Evolutionary conservation across 1,140 invertebrate genomes (phyloP).

Genomic region (Grapholita molesta): DNA sequence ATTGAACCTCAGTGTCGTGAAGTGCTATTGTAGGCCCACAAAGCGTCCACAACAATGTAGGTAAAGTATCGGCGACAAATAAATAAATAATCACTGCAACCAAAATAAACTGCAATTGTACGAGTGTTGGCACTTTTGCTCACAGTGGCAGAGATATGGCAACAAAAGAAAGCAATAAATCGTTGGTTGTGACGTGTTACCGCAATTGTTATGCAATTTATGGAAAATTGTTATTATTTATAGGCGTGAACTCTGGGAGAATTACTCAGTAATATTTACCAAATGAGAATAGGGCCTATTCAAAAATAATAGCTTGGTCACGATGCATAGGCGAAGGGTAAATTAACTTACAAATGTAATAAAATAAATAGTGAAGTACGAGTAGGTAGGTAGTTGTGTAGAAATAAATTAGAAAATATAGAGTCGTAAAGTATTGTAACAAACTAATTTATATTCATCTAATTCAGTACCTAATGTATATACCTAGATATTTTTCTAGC

Average conservation of each 20-base stretch:
- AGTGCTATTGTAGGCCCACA: not conserved
- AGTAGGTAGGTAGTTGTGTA: not conserved
- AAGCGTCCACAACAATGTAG: not conserved
- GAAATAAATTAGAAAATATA: not conserved
- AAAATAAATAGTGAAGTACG: not conserved
- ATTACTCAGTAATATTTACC: constrained; percentile 18
- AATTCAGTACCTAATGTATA: too few relatives aligned
- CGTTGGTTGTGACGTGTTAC: constrained; percentile 55
- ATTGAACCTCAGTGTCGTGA: not conserved
- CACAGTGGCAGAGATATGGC: constrained; percentile 3
- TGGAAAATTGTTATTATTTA: constrained; percentile 31
- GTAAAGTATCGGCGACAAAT: constrained; percentile 21
- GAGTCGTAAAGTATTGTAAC: too few relatives aligned
- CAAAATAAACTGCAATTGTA: constrained; percentile 44
- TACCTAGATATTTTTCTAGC: too few relatives aligned
- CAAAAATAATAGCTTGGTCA: not conserved
- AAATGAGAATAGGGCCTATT: not conserved
- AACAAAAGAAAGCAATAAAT: constrained; percentile 66
- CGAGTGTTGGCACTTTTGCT: constrained; percentile 31
- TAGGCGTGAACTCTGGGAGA: constrained; percentile 33
- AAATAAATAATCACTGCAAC: constrained; percentile 43
- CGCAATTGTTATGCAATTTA: constrained; percentile 71
- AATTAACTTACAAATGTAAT: not conserved
- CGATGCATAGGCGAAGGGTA: not conserved
- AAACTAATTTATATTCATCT: too few relatives aligned